Evolutionary conservation across 2,797 vertebrate species (phyloP).

Genomic region (Scolopax rusticola): DNA sequence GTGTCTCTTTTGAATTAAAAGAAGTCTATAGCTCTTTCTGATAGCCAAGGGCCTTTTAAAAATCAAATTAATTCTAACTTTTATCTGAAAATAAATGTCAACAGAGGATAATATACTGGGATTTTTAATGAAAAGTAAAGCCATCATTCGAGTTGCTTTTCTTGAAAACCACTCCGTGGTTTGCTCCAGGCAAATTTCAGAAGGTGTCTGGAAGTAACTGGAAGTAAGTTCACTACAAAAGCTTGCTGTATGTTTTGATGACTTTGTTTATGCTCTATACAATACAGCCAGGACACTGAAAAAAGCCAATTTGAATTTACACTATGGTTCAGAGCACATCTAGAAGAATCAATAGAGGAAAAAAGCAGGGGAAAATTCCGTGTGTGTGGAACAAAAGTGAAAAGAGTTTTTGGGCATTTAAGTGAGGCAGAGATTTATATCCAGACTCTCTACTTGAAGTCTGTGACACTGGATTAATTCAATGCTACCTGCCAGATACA

Average conservation of each 20-base stretch:
- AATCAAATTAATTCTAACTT: neutral
- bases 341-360: neutral
- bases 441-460: neutral
- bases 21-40: neutral
- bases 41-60: neutral
- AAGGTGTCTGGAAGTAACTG: neutral
- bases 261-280: neutral
- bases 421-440: neutral
- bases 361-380: neutral
- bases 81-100: neutral
- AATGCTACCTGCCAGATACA: neutral
- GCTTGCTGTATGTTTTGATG: neutral
- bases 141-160: neutral
- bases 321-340: neutral
- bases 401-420: neutral
- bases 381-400: neutral
- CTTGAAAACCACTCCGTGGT: neutral
- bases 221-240: neutral
- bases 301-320: constrained; percentile 12
- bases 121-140: neutral
- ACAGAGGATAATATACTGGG: neutral
- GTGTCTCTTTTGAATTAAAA: neutral
- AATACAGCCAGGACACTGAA: neutral
- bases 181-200: neutral
- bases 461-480: fast-evolving